phyloP scores from a whole-genome alignment of 1,140 invertebrate species.

The Potamilus streckersoni region DNA sequence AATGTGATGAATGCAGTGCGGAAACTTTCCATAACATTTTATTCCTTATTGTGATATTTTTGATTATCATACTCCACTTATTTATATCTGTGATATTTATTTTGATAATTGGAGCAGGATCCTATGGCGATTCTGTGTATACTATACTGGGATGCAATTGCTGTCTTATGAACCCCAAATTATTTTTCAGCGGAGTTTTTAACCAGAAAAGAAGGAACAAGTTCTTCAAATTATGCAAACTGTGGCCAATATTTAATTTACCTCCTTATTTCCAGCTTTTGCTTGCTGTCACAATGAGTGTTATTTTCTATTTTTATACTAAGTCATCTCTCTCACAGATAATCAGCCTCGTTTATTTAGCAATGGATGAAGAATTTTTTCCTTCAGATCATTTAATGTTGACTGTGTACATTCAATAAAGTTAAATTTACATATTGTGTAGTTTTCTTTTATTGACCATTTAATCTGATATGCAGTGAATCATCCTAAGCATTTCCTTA shows the following conservation, averaged over 20 bases:
- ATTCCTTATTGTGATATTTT: conserved; percentile 21
- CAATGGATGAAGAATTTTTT: conserved; percentile 52
- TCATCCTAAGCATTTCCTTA: no score
- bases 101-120: conserved; percentile 35
- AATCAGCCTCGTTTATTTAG: conserved; percentile 32
- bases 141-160: conserved; percentile 44
- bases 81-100: conserved; percentile 40
- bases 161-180: conserved; percentile 48
- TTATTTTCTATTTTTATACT: conserved; percentile 12
- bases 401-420: conserved; percentile 22
- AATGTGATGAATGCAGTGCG: conserved; percentile 47
- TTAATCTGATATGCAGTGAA: no score
- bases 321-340: conserved; percentile 25
- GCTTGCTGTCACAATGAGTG: conserved; percentile 17
- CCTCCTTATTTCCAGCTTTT: conserved; percentile 45
- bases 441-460: no score
- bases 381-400: conserved; percentile 60
- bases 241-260: conserved; percentile 40
- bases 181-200: conserved; percentile 24
- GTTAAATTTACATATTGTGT: neutral
- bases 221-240: conserved; percentile 21
- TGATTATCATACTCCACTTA: conserved; percentile 36
- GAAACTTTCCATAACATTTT: conserved; percentile 25
- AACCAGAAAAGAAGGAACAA: conserved; percentile 15
- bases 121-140: conserved; percentile 31